These are phyloP conservation scores for Melipona bicolor DNA, from an alignment of 2,888 invertebrate genomes.

Conservation along the genomic window DNA sequence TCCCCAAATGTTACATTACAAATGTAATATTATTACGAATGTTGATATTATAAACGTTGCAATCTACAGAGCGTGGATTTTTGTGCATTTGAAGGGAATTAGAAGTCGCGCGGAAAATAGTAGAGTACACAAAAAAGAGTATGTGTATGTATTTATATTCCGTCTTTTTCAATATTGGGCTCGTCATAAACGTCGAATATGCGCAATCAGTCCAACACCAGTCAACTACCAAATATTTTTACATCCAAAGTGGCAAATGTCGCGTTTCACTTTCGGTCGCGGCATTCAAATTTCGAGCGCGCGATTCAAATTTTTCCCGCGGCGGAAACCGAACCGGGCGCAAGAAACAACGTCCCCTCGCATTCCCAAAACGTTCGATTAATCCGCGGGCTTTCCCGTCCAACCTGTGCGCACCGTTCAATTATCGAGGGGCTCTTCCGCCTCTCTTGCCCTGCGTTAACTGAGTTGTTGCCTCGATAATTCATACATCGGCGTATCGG, in stretches of 20 bases:
- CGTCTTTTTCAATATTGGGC: no score
- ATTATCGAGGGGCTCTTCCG: constrained; percentile 64
- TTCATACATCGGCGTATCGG: constrained; percentile 68
- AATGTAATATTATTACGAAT: no score
- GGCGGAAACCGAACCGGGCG: background rate
- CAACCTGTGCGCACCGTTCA: constrained; percentile 65
- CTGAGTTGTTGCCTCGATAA: constrained; percentile 72
- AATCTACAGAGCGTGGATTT: no score
- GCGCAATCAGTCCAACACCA: background rate
- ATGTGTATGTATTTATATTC: no score
- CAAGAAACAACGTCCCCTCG: constrained; percentile 36
- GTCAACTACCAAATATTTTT: background rate
- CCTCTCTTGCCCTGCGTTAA: constrained; percentile 62
- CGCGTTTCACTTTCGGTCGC: background rate
- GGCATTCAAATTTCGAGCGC: no score
- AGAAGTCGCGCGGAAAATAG: no score
- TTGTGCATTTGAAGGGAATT: no score
- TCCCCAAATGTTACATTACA: no score
- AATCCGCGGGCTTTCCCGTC: constrained; percentile 50
- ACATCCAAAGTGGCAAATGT: background rate
- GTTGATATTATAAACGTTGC: no score
- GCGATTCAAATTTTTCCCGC: background rate
- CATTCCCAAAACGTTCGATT: constrained; percentile 55
- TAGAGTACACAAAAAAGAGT: no score
- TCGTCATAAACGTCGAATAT: no score